Evolutionary conservation across 2,888 invertebrate genomes (phyloP), one percentile per base, ranked within the genome.

Genomic region (Himalopsyche tibetana): DNA sequence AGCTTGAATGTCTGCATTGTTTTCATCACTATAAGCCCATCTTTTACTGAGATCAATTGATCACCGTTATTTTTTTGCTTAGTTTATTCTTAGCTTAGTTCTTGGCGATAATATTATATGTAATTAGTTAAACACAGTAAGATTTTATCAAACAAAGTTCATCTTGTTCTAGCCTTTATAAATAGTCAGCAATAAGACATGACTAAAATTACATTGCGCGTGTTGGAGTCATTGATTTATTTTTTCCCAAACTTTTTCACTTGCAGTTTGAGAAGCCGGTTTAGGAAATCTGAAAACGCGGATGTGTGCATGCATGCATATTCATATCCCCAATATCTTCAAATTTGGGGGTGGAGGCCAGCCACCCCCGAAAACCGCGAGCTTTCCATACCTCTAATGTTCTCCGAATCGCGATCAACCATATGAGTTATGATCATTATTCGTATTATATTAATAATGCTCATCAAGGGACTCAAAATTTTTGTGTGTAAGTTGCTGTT

Each of bases 231-330:
- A 2, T 15, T 5, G 51, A 51, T 51, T 51, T 9, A 42, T 5
- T 42, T 45, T 4, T 45, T 45, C 9, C 9, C 45, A 8, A 45
- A 11, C 45, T 9, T 8, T 45, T 45, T 56, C 63, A 63, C 8
- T 19, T 63, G 19, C 19, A 63, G 63, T 19, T 63, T 63, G 63
- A 63, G 63, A 63, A 19, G 63, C 63, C 19, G 19, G n/a, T 9
- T 19, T 19, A 6, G 63, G 19, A 63, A 63, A 63, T 28, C 19
- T 63, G 63, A 19, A 63, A 63, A 63, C 63, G 19, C 63, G 63
- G 63, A 63, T 63, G 63, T 63, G 28, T 63, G 63, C 63, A 63
- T 63, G 63, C 63, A 63, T 63, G 63, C 63, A 63, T 63, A 63
- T 63, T 63, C 63, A 19, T 63, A 63, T 19, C 28, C 11, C 63